Conservation (phyloP, 2,797 vertebrate genomes). For the Malacoctenus gilli region DNA sequence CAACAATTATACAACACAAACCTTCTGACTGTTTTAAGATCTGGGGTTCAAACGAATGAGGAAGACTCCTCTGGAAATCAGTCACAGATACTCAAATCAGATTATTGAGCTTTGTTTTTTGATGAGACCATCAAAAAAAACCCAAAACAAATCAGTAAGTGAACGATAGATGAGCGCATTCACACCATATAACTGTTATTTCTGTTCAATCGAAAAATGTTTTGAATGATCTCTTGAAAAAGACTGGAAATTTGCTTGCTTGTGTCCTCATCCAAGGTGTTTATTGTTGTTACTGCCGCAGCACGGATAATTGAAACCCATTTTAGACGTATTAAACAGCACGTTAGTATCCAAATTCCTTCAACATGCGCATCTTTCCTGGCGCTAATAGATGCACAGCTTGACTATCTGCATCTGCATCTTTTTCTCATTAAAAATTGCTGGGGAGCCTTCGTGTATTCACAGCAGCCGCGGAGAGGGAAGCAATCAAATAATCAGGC, state of each 20-base stretch:
- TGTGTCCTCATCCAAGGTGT: conserved; percentile 34
- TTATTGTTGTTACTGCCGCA: conserved; percentile 41
- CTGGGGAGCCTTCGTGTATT: conserved; percentile 56
- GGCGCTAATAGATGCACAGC: conserved; percentile 66
- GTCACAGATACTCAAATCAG: no score
- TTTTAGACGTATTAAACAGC: conserved; percentile 48
- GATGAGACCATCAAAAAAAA: no score
- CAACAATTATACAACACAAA: conserved; percentile 18
- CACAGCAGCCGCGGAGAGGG: conserved; percentile 46
- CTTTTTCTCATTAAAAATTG: conserved; percentile 74
- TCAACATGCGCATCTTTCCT: conserved; percentile 21
- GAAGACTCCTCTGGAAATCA: no score
- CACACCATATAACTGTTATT: no score
- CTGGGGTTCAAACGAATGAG: no score
- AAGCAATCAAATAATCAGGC: conserved; percentile 65
- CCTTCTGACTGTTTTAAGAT: no score
- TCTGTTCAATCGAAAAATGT: conserved; percentile 28
- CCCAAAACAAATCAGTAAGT: no score
- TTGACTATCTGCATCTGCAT: conserved; percentile 67
- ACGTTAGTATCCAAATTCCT: conserved; percentile 37
- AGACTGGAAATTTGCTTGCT: conserved; percentile 24
- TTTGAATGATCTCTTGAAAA: conserved; percentile 28
- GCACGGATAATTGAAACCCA: conserved; percentile 35
- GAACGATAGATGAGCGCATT: no score
- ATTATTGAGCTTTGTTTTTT: no score